Base-by-base conservation (phyloP, 2,888 invertebrate species). In the Hirudinaria manillensis region DNA sequence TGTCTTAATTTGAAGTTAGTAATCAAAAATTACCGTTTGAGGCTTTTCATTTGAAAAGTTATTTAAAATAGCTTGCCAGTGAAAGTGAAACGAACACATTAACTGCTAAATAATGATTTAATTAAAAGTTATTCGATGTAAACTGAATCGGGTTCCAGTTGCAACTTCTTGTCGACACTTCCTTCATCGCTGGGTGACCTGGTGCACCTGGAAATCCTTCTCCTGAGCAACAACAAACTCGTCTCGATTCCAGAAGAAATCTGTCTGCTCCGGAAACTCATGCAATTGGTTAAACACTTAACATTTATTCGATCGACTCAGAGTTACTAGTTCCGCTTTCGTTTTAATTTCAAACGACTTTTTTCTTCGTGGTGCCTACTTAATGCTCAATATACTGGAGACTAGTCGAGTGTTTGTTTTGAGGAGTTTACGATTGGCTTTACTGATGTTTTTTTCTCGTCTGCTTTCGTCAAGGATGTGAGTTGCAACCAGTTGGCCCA, bases 401-500 rank as follows among this genome's bases (percentile, higher is more conserved):
- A n/a, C n/a, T n/a, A n/a, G n/a, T n/a, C n/a, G n/a, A n/a, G n/a
- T n/a, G n/a, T n/a, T n/a, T n/a, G n/a, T n/a, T n/a, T n/a, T n/a
- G n/a, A n/a, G n/a, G n/a, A n/a, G n/a, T n/a, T n/a, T n/a, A n/a
- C n/a, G n/a, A n/a, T n/a, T n/a, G n/a, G n/a, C n/a, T n/a, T n/a
- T n/a, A n/a, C n/a, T n/a, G n/a, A n/a, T n/a, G n/a, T n/a, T n/a
- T n/a, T n/a, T 19, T 66, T 19, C n/a, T 77, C 75, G 72, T 70
- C 77, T 78, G 74, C 32, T 53, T 67, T 77, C 74, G 78, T 80
- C 6, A 80, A 86, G 86, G 95, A 95, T 85, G 93, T 92, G 24
- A 93, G 93, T 77, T 93, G 93, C 86, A 96, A 96, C 88, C 92
- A 93, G 86, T 89, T 95, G 81, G 89, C 92, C 65, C 92, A 92